Evolutionary conservation across 2,888 invertebrate genomes (phyloP).

Genomic region (Drosophila nr. perissopoda): DNA sequence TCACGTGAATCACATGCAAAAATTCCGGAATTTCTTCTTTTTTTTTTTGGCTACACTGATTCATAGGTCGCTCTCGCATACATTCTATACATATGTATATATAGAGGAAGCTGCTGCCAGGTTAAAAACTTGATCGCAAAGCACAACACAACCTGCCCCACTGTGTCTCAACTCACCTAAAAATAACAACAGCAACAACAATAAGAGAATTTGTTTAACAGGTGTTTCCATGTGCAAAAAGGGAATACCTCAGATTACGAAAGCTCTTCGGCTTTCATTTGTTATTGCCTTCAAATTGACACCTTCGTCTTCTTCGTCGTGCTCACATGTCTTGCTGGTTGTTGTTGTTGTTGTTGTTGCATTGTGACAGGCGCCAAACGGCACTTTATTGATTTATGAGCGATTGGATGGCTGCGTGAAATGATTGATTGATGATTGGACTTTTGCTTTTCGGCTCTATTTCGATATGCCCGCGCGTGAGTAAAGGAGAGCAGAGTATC

Average conservation of each 20-base stretch:
- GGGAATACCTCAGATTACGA: conserved; percentile 73
- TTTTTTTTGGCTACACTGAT: conserved; percentile 25
- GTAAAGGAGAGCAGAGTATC: conserved; percentile 21
- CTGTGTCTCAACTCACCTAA: conserved; percentile 42
- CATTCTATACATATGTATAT: background rate
- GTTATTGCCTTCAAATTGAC: conserved; percentile 44
- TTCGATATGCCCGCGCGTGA: conserved; percentile 38
- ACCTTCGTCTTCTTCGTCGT: conserved; percentile 35
- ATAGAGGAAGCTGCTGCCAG: conserved; percentile 35
- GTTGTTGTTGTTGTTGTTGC: conserved; percentile 16
- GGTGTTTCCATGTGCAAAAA: conserved; percentile 72
- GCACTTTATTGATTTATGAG: conserved; percentile 69
- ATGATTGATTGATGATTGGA: conserved; percentile 71
- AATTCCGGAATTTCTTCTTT: conserved; percentile 11
- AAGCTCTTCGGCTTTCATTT: conserved; percentile 9
- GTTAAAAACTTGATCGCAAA: conserved; percentile 55
- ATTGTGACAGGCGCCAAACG: conserved; percentile 71
- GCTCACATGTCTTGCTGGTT: conserved; percentile 24
- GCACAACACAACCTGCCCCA: conserved; percentile 76
- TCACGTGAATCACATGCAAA: conserved; percentile 18
- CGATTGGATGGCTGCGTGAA: conserved; percentile 28
- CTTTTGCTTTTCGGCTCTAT: conserved; percentile 65
- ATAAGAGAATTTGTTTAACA: conserved; percentile 49
- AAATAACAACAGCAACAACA: conserved; percentile 1
- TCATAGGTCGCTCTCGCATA: conserved; percentile 16